These are phyloP conservation scores for Acanthis flammea DNA, from an alignment of 2,797 vertebrate genomes.

Conservation along the genomic window DNA sequence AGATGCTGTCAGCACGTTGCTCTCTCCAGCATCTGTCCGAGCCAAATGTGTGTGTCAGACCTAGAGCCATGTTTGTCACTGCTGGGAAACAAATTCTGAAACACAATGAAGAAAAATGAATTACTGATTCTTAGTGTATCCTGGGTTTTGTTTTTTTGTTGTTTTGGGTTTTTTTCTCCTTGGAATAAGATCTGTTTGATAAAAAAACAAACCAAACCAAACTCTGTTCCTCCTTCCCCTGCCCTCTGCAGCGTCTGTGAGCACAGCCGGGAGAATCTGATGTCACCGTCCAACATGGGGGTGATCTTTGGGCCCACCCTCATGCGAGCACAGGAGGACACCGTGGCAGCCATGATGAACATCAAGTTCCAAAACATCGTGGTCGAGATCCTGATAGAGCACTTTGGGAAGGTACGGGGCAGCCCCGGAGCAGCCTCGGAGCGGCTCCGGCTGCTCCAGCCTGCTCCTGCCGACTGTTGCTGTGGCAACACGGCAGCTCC, in stretches of 20 bases:
- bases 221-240: not conserved
- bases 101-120: not conserved
- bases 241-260: slow-evolving; percentile 83
- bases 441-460: not conserved
- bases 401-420: slow-evolving; percentile 85
- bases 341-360: slow-evolving; percentile 97
- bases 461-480: not conserved
- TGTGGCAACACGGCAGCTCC: not conserved
- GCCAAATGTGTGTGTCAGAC: not conserved
- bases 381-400: slow-evolving; percentile 95
- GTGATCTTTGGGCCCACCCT: slow-evolving; percentile 96
- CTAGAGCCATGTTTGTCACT: not conserved
- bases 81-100: not conserved
- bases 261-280: slow-evolving; percentile 89
- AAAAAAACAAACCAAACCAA: not conserved
- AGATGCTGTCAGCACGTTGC: not conserved
- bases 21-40: not conserved
- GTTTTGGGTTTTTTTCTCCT: too few relatives aligned
- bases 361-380: slow-evolving; percentile 99
- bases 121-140: not conserved
- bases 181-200: not conserved
- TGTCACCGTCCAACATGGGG: slow-evolving; percentile 96
- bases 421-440: not conserved
- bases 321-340: slow-evolving; percentile 95
- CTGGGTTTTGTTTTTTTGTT: not conserved